Percentiles rank a stretch among this genome's conserved stretches.
These are phyloP conservation scores for Leucoptera coffeella DNA, from an alignment of 2,888 invertebrate species.

Conservation along the genomic window DNA sequence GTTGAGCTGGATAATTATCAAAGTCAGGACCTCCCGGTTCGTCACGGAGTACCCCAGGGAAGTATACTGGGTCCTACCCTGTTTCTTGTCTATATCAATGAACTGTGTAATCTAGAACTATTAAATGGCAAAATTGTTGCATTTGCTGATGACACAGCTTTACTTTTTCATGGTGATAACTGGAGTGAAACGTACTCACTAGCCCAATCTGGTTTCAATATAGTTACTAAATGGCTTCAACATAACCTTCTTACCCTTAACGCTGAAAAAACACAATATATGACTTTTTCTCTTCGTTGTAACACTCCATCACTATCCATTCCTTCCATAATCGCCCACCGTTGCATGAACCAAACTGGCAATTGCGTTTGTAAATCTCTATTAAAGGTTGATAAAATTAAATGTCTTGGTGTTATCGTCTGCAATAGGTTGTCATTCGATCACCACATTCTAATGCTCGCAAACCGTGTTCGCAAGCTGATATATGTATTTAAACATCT, in stretches of 20 bases:
- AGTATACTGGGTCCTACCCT: neutral
- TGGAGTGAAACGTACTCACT: neutral
- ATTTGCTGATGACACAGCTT: constrained; percentile 1
- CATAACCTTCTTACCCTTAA: neutral
- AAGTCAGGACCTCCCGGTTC: too few species aligned
- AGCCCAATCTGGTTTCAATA: neutral
- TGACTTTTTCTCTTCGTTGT: neutral
- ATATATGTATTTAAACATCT: neutral
- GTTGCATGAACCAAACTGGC: neutral
- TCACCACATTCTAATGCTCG: neutral
- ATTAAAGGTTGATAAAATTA: too few species aligned
- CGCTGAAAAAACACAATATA: neutral
- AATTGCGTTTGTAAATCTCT: neutral
- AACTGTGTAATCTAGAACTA: too few species aligned
- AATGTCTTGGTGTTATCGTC: too few species aligned
- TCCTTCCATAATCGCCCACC: neutral
- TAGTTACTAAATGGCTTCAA: neutral
- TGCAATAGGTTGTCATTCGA: neutral
- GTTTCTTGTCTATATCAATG: too few species aligned
- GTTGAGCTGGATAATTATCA: neutral
- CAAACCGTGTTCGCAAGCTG: neutral
- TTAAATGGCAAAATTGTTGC: neutral
- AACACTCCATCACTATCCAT: neutral
- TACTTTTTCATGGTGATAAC: neutral
- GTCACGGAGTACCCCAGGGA: constrained; percentile 1